A percentile compares a stretch with the other conserved stretches of the same genome.
These are phyloP conservation scores for Cynaeus angustus DNA, from an alignment of 2,888 invertebrate genomes.

Conservation along the genomic window DNA sequence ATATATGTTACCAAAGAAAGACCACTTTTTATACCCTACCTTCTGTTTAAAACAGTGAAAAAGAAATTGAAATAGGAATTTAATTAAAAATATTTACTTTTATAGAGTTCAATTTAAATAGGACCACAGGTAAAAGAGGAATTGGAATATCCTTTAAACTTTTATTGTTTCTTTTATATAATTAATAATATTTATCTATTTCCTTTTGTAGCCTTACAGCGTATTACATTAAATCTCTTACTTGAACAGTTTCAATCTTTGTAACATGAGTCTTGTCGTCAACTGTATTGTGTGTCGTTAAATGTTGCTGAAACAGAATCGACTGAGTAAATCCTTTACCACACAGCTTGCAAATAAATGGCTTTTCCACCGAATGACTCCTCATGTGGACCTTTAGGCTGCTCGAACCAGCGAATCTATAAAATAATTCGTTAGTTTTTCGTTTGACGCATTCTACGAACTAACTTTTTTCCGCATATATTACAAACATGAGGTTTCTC, in stretches of 20 bases:
- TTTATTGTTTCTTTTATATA: too few relatives aligned
- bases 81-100: too few relatives aligned
- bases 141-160: too few relatives aligned
- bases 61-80: too few relatives aligned
- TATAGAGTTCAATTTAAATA: too few relatives aligned
- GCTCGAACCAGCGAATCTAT: constrained; percentile 67
- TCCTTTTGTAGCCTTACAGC: too few relatives aligned
- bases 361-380: constrained; percentile 65
- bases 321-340: constrained; percentile 66
- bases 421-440: constrained; percentile 39
- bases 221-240: constrained; percentile 64
- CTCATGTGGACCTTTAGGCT: constrained; percentile 68
- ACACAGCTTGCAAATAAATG: constrained; percentile 67
- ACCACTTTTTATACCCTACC: background rate
- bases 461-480: constrained; percentile 69
- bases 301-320: constrained; percentile 63
- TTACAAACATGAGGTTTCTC: constrained; percentile 69
- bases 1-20: background rate
- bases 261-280: constrained; percentile 58
- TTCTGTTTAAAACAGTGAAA: background rate
- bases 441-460: background rate
- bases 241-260: constrained; percentile 67
- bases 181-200: too few relatives aligned
- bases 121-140: too few relatives aligned
- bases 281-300: constrained; percentile 59